Evolutionary conservation across 2,797 vertebrate genomes (phyloP).

Genomic region (Synaphobranchus kaupii): DNA sequence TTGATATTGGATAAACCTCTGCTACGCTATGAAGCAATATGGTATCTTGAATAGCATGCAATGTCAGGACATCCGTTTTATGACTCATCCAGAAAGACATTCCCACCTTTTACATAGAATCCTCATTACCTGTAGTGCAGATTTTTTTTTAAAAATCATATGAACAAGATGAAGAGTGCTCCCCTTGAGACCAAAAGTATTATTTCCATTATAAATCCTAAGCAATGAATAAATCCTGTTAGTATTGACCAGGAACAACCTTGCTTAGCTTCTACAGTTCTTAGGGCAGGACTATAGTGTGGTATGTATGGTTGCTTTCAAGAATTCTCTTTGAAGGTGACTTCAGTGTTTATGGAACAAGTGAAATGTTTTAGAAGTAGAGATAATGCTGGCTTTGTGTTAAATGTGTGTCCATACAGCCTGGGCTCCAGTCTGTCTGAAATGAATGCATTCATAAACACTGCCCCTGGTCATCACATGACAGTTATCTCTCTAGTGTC

Average conservation of each 20-base stretch:
- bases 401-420: neutral
- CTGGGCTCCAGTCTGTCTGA: neutral
- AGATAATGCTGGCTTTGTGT: neutral
- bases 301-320: neutral
- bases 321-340: neutral
- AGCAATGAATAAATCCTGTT: neutral
- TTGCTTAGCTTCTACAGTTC: neutral
- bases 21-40: neutral
- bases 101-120: neutral
- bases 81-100: neutral
- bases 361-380: neutral
- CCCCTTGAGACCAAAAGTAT: neutral
- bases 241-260: constrained; percentile 3
- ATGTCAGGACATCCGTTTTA: neutral
- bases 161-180: neutral
- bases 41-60: neutral
- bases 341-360: neutral
- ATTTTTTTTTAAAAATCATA: neutral
- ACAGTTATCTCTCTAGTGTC: neutral
- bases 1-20: neutral
- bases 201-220: neutral
- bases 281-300: neutral
- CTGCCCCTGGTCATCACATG: neutral
- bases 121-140: neutral
- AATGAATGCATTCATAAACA: neutral